Evolutionary conservation across 2,888 invertebrate genomes (phyloP), one percentile per base, ranked within the genome.

Genomic region (Oegoconia quadripuncta): DNA sequence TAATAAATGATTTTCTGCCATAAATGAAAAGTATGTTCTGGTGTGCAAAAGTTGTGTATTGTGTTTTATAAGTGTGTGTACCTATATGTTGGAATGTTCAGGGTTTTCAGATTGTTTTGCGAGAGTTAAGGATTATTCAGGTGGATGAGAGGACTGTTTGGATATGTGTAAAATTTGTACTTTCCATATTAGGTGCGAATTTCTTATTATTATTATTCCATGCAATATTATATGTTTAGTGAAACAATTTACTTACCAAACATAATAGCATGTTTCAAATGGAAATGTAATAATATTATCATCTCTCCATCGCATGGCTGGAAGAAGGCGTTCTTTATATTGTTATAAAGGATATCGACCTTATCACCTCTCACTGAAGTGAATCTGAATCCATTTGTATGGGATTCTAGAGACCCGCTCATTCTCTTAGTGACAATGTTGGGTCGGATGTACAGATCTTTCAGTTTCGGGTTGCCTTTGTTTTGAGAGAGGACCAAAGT

Each of bases 321-420:
- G 88, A 99, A 99, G 89, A 99, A 97, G 6, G 99, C 98, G 74
- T 99, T 97, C 75, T 98, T 98, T 55, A 99, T 99, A 80, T 99
- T 99, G 87, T 99, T 99, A 80, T 99, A 99, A 36, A 99, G 87
- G 59, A 99, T 99, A 67, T 99, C 99, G 5, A 99, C 98, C 90
- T 99, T 99, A 70, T 99, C 99, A 3, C 99, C 99, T 60, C 99
- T 92, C n/a, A 99, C 97, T 0, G 99, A 99, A 0, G 98, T 99
- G 71, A 99, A 99, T 23, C 98, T 91, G 67, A 97, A 97, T 8
- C 99, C 99, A 67, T 99, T 99, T 0, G 93, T 91, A 65, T 99
- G 99, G 0, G 99, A 96, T 79, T 99, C 99, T 45, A 99, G 82
- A 2, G 93, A 92, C 16, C 95, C 97, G 14, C 96, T 96, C 93